These are phyloP conservation scores for Heliconius congener DNA, from an alignment of 1,140 invertebrate species.

Conservation along the genomic window DNA sequence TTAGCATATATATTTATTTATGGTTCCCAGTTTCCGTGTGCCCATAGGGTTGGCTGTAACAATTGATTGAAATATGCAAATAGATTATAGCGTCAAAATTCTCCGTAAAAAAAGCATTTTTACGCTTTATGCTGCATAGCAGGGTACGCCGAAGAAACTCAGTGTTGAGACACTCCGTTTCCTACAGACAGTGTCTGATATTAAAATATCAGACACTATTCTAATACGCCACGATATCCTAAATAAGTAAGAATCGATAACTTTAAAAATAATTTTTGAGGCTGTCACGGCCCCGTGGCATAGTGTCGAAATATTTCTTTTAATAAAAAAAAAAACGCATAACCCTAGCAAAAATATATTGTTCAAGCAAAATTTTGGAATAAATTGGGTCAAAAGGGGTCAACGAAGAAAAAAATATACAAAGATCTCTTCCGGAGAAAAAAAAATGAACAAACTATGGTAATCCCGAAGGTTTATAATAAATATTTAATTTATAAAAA, in stretches of 20 bases:
- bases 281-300: too few species aligned
- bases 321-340: neutral
- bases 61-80: neutral
- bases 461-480: slow-evolving; percentile 11
- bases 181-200: too few species aligned
- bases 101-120: too few species aligned
- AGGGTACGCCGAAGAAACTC: too few species aligned
- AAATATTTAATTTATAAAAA: slow-evolving; percentile 1
- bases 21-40: slow-evolving; percentile 36
- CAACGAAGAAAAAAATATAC: slow-evolving; percentile 34
- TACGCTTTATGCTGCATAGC: too few species aligned
- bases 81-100: too few species aligned
- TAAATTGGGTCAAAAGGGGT: slow-evolving; percentile 52
- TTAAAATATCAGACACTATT: too few species aligned
- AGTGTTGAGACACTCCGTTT: too few species aligned
- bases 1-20: slow-evolving; percentile 37
- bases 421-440: slow-evolving; percentile 41
- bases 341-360: slow-evolving; percentile 14
- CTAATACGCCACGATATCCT: too few species aligned
- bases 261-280: too few species aligned
- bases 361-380: slow-evolving; percentile 33
- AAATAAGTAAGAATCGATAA: too few species aligned
- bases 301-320: too few species aligned
- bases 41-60: slow-evolving; percentile 11
- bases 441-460: slow-evolving; percentile 19